These are phyloP conservation scores for Corapipo altera DNA, from an alignment of 2,113 vertebrate genomes.

Conservation along the genomic window DNA sequence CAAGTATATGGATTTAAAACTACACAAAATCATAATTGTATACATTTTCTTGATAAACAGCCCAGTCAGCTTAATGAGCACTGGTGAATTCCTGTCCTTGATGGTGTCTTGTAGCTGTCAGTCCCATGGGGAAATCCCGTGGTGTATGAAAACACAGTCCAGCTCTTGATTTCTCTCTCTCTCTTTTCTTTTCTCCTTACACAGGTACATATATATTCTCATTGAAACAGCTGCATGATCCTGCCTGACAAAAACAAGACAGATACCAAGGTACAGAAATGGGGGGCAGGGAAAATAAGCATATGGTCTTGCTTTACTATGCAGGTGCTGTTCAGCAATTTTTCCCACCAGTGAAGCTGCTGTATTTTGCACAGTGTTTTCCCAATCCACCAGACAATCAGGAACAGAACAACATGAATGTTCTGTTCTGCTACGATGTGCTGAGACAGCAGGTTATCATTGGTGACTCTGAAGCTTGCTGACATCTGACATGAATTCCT, in stretches of 20 bases:
- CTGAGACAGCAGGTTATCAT: constrained; percentile 73
- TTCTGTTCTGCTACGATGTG: constrained; percentile 48
- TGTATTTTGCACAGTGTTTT: constrained; percentile 70
- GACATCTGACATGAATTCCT: constrained; percentile 77
- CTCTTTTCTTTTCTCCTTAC: background rate
- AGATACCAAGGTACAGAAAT: background rate
- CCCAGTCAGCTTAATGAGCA: background rate
- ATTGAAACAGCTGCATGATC: background rate
- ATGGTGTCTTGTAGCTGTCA: background rate
- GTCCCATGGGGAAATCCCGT: background rate
- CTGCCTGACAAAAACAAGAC: background rate
- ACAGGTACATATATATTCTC: background rate
- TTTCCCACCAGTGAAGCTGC: constrained; percentile 60
- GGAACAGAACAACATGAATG: constrained; percentile 57
- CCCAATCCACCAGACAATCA: constrained; percentile 75
- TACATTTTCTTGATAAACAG: background rate
- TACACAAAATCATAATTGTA: background rate
- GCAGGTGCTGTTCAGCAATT: constrained; percentile 68
- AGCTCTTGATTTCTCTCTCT: background rate
- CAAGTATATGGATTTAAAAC: background rate
- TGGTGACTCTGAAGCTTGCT: constrained; percentile 67
- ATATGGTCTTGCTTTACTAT: constrained; percentile 69
- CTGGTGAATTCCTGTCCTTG: background rate
- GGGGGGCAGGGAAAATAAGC: constrained; percentile 33
- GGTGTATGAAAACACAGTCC: background rate